Percentiles rank a stretch among this genome's conserved stretches.
These are phyloP conservation scores for Gracilinanus agilis DNA, from an alignment of 2,113 vertebrate genomes.

Conservation along the genomic window DNA sequence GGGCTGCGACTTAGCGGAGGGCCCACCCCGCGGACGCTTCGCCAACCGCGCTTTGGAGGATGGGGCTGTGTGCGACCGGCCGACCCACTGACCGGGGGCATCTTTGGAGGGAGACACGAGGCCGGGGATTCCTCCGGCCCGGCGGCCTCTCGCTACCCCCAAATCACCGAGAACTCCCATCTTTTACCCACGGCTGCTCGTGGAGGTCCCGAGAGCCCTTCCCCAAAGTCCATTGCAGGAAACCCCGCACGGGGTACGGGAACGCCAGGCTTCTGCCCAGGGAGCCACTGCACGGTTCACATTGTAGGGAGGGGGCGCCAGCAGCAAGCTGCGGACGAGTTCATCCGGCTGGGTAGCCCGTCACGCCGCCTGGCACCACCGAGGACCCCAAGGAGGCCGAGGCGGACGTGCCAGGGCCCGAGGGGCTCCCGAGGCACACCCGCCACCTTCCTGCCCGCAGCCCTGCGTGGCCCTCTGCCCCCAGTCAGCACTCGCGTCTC, in stretches of 20 bases:
- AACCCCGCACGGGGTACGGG: background rate
- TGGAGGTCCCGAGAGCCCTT: background rate
- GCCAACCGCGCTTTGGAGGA: slow-evolving; percentile 38
- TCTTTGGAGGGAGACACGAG: background rate
- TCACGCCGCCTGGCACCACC: too few relatives aligned
- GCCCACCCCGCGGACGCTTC: background rate
- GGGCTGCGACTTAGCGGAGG: background rate
- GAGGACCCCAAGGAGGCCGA: background rate
- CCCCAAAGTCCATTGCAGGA: background rate
- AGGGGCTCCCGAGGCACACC: background rate
- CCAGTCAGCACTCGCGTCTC: background rate
- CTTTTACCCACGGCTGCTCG: background rate
- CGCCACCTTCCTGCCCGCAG: background rate
- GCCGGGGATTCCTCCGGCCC: background rate
- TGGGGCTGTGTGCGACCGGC: background rate
- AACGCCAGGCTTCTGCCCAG: background rate
- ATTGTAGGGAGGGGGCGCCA: too few relatives aligned
- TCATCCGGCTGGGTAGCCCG: background rate
- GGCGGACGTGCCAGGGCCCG: background rate
- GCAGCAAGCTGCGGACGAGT: background rate
- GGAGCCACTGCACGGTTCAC: background rate
- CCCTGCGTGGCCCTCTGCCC: background rate
- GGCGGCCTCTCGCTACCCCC: background rate
- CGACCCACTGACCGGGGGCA: background rate
- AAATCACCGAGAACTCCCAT: background rate